Base-by-base conservation (phyloP, 2,797 vertebrate species). In the Lutjanus argentimaculatus region DNA sequence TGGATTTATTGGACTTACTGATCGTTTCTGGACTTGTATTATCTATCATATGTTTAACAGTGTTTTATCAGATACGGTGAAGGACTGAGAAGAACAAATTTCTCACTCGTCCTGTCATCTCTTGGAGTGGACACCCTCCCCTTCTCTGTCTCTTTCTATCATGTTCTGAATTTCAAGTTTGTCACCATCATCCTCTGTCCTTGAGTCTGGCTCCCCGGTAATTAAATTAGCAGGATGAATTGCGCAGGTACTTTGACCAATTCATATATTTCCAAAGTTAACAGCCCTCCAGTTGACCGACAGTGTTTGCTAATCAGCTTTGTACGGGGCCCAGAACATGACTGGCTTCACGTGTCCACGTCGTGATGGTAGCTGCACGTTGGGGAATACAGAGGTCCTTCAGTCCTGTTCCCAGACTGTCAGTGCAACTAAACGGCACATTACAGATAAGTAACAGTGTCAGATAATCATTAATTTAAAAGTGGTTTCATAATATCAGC, bases 221-320 rank as follows among this genome's bases (percentile, higher is more conserved):
- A 91, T 91, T 77, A 30, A 81, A 86, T 89, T 75, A 84, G 14
- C 36, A 43, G 45, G 59, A 84, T 68, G 55, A 81, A 79, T 80
- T 66, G 75, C 12, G 43, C 68, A 78, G 66, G 70, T 81, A 57
- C 76, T 77, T 46, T 13, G 72, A 73, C 68, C 56, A 64, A 69
- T 75, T 69, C 45, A 76, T 25, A 59, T 63, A 68, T 83, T 75
- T 75, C 51, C 64, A 74, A 83, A 82, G 79, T 83, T 84, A 86
- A 76, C 72, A 79, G 57, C 48, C 65, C 59, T 85, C 56, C 46
- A 66, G n/a, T 69, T 67, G 65, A 77, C 63, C 12, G 12, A 43
- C 49, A 8, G 19, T 19, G 53, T 76, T 76, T 61, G 42, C 43
- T 66, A 61, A 82, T 88, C 46, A 77, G 36, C 67, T 79, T 84